Percentiles rank a stretch among this genome's conserved stretches.
phyloP scores from a whole-genome alignment of 2,113 vertebrate species.

The Patagioenas fasciata region DNA sequence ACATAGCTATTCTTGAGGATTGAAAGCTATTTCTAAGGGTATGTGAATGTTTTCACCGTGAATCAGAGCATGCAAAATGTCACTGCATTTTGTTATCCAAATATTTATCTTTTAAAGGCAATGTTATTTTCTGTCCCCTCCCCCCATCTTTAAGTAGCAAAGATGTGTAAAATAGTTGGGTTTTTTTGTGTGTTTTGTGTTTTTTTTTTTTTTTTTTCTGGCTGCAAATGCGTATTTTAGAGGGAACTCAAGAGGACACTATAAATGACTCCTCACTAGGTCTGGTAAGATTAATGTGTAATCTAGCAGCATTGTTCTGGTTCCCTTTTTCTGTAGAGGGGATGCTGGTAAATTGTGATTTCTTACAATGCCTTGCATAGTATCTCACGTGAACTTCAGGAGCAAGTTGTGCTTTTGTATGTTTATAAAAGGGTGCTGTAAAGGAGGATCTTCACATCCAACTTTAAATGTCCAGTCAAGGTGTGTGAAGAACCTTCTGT shows the following conservation, averaged over 20 bases:
- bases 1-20: not conserved
- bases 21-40: not conserved
- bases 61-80: not conserved
- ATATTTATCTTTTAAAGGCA: not conserved
- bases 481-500: not conserved
- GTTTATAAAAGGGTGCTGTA: not conserved
- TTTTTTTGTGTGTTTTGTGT: too few species aligned
- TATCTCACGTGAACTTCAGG: not conserved
- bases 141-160: not conserved
- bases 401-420: not conserved
- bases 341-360: not conserved
- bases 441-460: not conserved
- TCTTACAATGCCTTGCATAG: not conserved
- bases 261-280: not conserved
- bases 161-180: not conserved
- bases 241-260: not conserved
- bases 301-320: not conserved
- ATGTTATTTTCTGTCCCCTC: not conserved
- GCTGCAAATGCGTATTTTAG: not conserved
- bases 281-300: not conserved
- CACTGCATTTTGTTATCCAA: not conserved
- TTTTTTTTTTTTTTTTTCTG: not conserved
- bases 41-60: not conserved
- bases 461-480: rapidly evolving
- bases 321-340: not conserved